Evolutionary conservation across 1,140 invertebrate genomes (phyloP), one percentile per base, ranked within the genome.

Genomic region (Teleogryllus occipitalis): DNA sequence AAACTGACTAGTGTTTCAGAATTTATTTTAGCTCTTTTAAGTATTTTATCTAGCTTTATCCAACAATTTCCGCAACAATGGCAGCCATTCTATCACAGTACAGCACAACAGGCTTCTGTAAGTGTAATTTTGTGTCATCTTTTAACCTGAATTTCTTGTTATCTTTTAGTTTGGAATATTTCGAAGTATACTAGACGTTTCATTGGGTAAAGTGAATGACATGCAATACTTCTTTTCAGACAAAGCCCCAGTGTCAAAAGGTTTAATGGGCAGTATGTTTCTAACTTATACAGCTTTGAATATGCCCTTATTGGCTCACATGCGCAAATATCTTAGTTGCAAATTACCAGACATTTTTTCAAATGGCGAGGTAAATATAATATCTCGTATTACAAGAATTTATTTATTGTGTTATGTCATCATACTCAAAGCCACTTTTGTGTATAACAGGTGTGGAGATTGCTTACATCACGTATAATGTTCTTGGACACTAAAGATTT

Each of bases 401-500:
- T 2, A 39, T 39, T 1, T 39, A 39, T 39, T 39, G 27, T 39
- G 27, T 39, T 39, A 39, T 1, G 5, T 72, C 65, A 72, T 72
- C n/a, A n/a, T 72, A n/a, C 27, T 39, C 27, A 39, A 39, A 22
- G 2, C n/a, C 21, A 39, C 22, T 8, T 48, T 48, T 81, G 65
- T 76, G 82, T 78, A 80, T 82, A 84, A 65, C 84, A 89, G 86
- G 83, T 89, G 74, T 89, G 87, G 86, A 83, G 86, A 82, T 82
- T 89, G 74, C 82, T 89, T 39, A 85, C 86, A 74, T 86, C 87
- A 73, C 86, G 87, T 78, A 77, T 88, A 47, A 87, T 86, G 8
- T 89, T 89, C 83, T 82, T 89, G 22, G 88, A 90, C 81, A 85
- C 88, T 6, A 89, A 89, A 83, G 89, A 90, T 82, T 80, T 90